Evolutionary conservation across 2,888 invertebrate genomes (phyloP).

Genomic region (Cryptophagus acutangulus): DNA sequence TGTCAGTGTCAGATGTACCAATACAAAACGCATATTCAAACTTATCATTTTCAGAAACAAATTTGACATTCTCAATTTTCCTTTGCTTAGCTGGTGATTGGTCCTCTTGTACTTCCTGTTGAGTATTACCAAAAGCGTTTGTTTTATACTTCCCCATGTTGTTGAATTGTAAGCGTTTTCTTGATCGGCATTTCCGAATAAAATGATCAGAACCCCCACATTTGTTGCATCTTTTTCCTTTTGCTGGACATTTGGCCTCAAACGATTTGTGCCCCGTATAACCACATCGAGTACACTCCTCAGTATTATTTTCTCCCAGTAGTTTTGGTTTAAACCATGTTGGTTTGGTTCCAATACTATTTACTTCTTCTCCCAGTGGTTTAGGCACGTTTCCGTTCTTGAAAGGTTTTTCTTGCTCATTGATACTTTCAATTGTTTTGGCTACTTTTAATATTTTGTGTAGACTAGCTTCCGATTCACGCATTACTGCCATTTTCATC

Average conservation of each 20-base stretch:
- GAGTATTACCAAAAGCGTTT: too few relatives aligned
- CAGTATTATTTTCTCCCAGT: too few relatives aligned
- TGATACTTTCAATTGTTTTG: slow-evolving; percentile 20
- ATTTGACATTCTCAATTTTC: too few relatives aligned
- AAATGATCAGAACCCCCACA: slow-evolving; percentile 28
- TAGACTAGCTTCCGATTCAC: slow-evolving; percentile 23
- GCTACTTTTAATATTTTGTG: slow-evolving; percentile 23
- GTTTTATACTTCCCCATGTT: too few relatives aligned
- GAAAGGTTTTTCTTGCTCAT: slow-evolving; percentile 11
- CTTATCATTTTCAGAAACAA: slow-evolving; percentile 7
- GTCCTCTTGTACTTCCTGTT: too few relatives aligned
- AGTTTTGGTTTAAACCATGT: too few relatives aligned
- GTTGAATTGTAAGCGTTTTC: slow-evolving; percentile 6
- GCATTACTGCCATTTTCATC: slow-evolving; percentile 30
- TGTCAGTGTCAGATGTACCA: slow-evolving; percentile 13
- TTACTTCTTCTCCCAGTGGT: too few relatives aligned
- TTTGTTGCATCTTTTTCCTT: slow-evolving; percentile 20
- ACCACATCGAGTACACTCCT: too few relatives aligned
- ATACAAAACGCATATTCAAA: slow-evolving; percentile 14
- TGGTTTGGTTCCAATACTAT: too few relatives aligned
- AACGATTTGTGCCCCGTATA: slow-evolving; percentile 16
- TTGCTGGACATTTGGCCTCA: slow-evolving; percentile 24
- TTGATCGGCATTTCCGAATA: slow-evolving; percentile 18
- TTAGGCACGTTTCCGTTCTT: too few relatives aligned
- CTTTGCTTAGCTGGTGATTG: background rate